Base-by-base conservation (phyloP, 2,888 invertebrate genomes). In the Hirtodrosophila duncani region DNA sequence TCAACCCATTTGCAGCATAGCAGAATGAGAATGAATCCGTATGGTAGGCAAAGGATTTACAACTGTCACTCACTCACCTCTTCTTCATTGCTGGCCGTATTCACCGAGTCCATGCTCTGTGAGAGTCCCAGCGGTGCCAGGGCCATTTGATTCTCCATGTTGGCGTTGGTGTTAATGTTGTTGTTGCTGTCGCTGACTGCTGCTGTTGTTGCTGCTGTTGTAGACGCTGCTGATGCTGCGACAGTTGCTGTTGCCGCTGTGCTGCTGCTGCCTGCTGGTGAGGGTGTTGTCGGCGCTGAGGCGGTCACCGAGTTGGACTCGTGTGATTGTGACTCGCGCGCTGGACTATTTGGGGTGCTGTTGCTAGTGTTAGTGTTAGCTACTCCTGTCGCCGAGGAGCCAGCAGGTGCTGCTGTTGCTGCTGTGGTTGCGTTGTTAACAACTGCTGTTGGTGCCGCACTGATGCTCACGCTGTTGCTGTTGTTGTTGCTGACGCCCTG, bases 51-150 rank as follows among this genome's bases (percentile, higher is more conserved):
- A n/a, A 8, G 20, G 26, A 21, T 33, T 27, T 27, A 13, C 9
- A 26, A n/a, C 49, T 52, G 29, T 31, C 27, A 88, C 93, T 31
- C 27, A 88, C 93, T 90, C 84, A 97, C 98, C 97, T 97, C 98
- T 91, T 97, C 98, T 90, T 98, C 97, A 87, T 96, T 94, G 87
- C 95, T 94, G 86, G 93, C 93, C 81, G 96, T 96, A 89, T 97
- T 97, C 87, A 97, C 97, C 83, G 96, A 97, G 90, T 97, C 97
- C 96, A 97, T 97, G 90, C 96, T 97, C 89, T 97, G 97, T 87
- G 96, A 96, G 85, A 95, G 91, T 84, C 95, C 93, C 86, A 92
- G 90, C 85, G 91, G 90, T 72, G 91, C 90, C 70, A 91, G 89
- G 71, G 92, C 91, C 84, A 87, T 86, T 83, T 85, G 86, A 82